Evolutionary conservation across 2,888 invertebrate species (phyloP).

Genomic region (Melanargia galathea): DNA sequence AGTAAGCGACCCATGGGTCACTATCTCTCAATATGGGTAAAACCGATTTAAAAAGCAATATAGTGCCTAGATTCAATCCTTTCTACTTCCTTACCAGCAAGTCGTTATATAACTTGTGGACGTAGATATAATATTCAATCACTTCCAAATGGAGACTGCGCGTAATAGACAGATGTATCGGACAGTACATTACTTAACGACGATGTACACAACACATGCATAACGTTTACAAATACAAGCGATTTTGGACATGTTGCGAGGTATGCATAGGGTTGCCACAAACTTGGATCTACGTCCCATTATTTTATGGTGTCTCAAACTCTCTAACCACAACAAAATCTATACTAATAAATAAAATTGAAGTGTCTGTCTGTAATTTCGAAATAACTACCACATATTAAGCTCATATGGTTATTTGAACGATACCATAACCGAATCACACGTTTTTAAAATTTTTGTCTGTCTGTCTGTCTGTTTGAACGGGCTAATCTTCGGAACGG

Average conservation of each 20-base stretch:
- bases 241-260: slow-evolving; percentile 5
- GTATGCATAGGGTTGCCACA: slow-evolving; percentile 11
- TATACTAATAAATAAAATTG: too few species aligned
- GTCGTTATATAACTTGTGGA: background rate
- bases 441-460: too few species aligned
- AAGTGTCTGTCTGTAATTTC: too few species aligned
- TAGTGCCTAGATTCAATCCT: too few species aligned
- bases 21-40: too few species aligned
- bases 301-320: background rate
- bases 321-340: background rate
- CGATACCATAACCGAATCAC: too few species aligned
- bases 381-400: too few species aligned
- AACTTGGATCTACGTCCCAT: background rate
- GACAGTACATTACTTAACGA: slow-evolving; percentile 33
- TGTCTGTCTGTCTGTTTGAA: too few species aligned
- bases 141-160: slow-evolving; percentile 27
- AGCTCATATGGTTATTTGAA: too few species aligned
- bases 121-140: slow-evolving; percentile 37
- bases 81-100: background rate
- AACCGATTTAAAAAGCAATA: too few species aligned
- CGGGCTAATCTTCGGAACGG: too few species aligned
- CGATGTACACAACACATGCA: background rate
- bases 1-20: too few species aligned
- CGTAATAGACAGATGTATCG: slow-evolving; percentile 29
- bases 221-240: slow-evolving; percentile 11